These are phyloP conservation scores for Sandelia bainsii DNA, from an alignment of 2,797 vertebrate species.

Conservation along the genomic window DNA sequence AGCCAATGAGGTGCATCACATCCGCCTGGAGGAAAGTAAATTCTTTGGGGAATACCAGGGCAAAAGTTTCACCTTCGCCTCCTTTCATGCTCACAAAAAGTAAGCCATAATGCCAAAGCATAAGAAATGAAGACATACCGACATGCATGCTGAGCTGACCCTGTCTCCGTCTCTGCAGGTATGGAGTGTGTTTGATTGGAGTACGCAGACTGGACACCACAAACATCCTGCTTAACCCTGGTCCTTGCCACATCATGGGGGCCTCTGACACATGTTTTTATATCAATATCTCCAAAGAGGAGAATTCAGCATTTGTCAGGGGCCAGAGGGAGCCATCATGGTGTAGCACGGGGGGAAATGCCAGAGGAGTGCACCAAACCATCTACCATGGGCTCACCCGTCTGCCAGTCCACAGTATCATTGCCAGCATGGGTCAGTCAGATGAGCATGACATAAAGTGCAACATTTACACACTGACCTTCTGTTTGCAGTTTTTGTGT, in stretches of 20 bases:
- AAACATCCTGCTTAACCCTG: conserved; percentile 89
- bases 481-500: conserved; percentile 37
- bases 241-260: conserved; percentile 89
- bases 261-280: conserved; percentile 89
- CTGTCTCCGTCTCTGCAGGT: conserved; percentile 72
- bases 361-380: conserved; percentile 76
- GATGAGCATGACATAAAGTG: not conserved
- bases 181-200: conserved; percentile 88
- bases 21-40: conserved; percentile 89
- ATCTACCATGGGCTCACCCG: conserved; percentile 89
- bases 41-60: conserved; percentile 91
- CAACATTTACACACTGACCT: conserved; percentile 55
- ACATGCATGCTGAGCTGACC: conserved; percentile 8
- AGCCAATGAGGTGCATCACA: conserved; percentile 90
- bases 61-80: conserved; percentile 90
- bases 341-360: conserved; percentile 75
- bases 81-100: conserved; percentile 91
- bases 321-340: conserved; percentile 83
- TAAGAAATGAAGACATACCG: not conserved
- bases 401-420: conserved; percentile 89
- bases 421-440: conserved; percentile 90
- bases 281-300: conserved; percentile 91
- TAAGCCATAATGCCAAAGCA: conserved; percentile 61
- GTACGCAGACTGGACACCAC: conserved; percentile 86
- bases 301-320: conserved; percentile 89